Evolutionary conservation across 2,888 invertebrate species (phyloP).

Genomic region (Ectemnius cavifrons): DNA sequence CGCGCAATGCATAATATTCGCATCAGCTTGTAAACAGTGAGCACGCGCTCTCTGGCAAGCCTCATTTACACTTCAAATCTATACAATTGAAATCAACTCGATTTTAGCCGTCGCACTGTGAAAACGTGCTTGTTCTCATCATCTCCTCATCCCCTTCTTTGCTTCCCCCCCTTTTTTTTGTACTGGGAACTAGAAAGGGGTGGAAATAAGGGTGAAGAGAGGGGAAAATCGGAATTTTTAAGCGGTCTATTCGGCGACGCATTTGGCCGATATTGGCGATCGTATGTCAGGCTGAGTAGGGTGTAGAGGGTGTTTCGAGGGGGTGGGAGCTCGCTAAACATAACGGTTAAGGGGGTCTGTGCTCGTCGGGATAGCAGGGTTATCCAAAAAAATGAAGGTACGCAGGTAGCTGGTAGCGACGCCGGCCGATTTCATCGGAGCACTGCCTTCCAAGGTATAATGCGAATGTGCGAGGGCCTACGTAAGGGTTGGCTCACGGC

Average conservation of each 20-base stretch:
- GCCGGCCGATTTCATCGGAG: slow-evolving; percentile 35
- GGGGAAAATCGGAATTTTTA: too few species aligned
- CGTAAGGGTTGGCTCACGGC: slow-evolving; percentile 61
- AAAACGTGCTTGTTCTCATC: too few species aligned
- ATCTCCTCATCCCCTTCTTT: too few species aligned
- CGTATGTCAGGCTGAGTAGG: too few species aligned
- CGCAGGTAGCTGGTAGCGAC: slow-evolving; percentile 23
- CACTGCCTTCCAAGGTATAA: slow-evolving; percentile 39
- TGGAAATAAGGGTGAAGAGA: too few species aligned
- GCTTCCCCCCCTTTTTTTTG: too few species aligned
- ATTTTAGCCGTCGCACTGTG: too few species aligned
- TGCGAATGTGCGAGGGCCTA: slow-evolving; percentile 59
- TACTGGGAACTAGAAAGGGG: too few species aligned
- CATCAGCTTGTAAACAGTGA: slow-evolving; percentile 30
- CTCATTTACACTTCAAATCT: slow-evolving; percentile 24
- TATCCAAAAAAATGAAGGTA: not conserved
- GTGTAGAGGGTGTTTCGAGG: not conserved
- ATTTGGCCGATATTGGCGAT: too few species aligned
- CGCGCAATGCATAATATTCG: slow-evolving; percentile 45
- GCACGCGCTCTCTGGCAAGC: too few species aligned
- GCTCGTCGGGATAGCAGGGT: not conserved
- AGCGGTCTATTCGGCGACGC: too few species aligned
- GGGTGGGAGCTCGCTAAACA: slow-evolving; percentile 9
- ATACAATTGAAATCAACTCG: slow-evolving; percentile 35
- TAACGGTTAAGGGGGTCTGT: not conserved